Evolutionary conservation across 2,797 vertebrate genomes (phyloP).

Genomic region (Sternarchorhynchus goeldii): DNA sequence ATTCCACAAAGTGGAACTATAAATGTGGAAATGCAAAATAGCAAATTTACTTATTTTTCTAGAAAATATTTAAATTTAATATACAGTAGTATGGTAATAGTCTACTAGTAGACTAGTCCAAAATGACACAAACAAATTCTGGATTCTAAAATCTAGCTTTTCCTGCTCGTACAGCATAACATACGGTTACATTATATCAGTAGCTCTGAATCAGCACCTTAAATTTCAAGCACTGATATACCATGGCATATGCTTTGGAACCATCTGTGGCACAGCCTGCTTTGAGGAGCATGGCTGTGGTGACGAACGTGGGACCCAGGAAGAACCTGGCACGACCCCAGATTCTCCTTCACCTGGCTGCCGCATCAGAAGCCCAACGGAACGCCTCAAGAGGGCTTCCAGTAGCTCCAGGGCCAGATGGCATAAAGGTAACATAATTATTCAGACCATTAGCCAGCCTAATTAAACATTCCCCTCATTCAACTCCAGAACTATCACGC

Average conservation of each 20-base stretch:
- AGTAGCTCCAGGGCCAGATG: slow-evolving; percentile 72
- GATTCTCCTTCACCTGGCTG: slow-evolving; percentile 44
- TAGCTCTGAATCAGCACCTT: background rate
- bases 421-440: slow-evolving; percentile 77
- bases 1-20: too few relatives aligned
- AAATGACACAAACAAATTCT: too few relatives aligned
- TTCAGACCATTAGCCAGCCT: slow-evolving; percentile 77
- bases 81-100: too few relatives aligned
- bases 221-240: background rate
- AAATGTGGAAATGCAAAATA: too few relatives aligned
- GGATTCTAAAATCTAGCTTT: too few relatives aligned
- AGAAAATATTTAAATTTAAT: too few relatives aligned
- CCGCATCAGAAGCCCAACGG: slow-evolving; percentile 34
- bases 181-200: background rate
- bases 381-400: slow-evolving; percentile 48
- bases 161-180: too few relatives aligned
- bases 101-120: too few relatives aligned
- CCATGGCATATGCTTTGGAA: background rate
- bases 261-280: slow-evolving; percentile 24
- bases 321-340: slow-evolving; percentile 35
- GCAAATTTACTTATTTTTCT: too few relatives aligned
- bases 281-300: slow-evolving; percentile 18
- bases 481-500: slow-evolving; percentile 48
- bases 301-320: slow-evolving; percentile 7
- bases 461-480: slow-evolving; percentile 69